Conservation (phyloP, 2,113 vertebrate species). For the Calidris pygmaea region DNA sequence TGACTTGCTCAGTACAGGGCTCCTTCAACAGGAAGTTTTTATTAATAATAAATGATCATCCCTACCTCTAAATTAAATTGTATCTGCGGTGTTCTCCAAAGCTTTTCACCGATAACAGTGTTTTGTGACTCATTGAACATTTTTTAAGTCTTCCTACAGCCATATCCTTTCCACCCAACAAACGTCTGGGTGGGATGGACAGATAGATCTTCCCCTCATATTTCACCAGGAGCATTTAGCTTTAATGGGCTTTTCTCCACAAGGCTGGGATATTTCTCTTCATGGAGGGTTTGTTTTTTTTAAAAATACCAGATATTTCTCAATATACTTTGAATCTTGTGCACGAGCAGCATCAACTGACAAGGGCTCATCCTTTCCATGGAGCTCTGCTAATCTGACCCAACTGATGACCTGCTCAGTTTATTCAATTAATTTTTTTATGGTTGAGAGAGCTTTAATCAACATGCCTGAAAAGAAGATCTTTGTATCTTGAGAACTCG, state of each 20-base stretch:
- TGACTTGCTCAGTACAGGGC: not conserved
- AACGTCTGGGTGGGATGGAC: not conserved
- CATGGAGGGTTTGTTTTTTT: not conserved
- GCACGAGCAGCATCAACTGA: not conserved
- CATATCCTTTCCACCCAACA: not conserved
- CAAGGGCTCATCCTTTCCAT: not conserved
- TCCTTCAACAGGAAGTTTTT: not conserved
- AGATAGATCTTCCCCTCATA: not conserved
- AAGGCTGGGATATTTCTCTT: not conserved
- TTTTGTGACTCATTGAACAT: not conserved
- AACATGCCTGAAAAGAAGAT: not conserved
- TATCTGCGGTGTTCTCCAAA: not conserved
- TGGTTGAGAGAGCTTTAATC: not conserved
- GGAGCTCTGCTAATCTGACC: not conserved
- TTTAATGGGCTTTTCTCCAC: not conserved
- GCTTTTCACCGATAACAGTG: not conserved
- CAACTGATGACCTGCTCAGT: not conserved
- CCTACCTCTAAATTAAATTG: not conserved
- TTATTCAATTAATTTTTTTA: not conserved
- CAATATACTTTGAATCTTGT: not conserved
- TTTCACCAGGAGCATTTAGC: not conserved
- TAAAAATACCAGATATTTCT: not conserved
- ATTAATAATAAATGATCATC: not conserved
- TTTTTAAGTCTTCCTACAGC: not conserved
- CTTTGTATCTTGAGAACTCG: not conserved